Evolutionary conservation across 2,113 vertebrate species (phyloP).

Genomic region (Loxodonta africana): DNA sequence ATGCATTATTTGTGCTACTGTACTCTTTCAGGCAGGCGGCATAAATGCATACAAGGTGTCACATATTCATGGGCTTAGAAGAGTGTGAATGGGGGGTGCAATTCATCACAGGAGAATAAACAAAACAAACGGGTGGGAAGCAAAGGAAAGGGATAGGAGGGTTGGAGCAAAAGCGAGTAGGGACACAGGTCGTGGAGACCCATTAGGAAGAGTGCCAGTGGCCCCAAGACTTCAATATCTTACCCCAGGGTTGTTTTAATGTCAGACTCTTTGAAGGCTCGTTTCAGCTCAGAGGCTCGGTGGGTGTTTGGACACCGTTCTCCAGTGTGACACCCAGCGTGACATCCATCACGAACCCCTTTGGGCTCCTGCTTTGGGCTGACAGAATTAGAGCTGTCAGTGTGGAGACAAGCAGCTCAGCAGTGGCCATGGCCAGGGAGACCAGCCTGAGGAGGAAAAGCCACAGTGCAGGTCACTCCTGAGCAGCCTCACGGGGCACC

Average conservation of each 20-base stretch:
- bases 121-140: not conserved
- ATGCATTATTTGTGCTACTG: conserved; percentile 20
- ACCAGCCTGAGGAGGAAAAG: not conserved
- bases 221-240: not conserved
- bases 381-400: conserved; percentile 69
- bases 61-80: not conserved
- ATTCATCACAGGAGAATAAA: conserved; percentile 13
- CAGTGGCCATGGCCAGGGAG: not conserved
- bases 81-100: not conserved
- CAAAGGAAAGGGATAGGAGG: not conserved
- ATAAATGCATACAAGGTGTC: not conserved
- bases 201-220: not conserved
- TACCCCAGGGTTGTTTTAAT: not conserved
- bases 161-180: not conserved
- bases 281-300: not conserved
- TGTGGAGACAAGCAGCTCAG: not conserved
- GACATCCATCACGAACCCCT: conserved; percentile 50
- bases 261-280: conserved; percentile 39
- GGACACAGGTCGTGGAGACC: not conserved
- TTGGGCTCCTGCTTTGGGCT: not conserved
- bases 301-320: not conserved
- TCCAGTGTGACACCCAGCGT: conserved; percentile 42
- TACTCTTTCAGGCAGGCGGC: not conserved
- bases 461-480: not conserved
- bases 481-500: not conserved